phyloP scores from a whole-genome alignment of 1,140 invertebrate species.

The Eumaeus atala region DNA sequence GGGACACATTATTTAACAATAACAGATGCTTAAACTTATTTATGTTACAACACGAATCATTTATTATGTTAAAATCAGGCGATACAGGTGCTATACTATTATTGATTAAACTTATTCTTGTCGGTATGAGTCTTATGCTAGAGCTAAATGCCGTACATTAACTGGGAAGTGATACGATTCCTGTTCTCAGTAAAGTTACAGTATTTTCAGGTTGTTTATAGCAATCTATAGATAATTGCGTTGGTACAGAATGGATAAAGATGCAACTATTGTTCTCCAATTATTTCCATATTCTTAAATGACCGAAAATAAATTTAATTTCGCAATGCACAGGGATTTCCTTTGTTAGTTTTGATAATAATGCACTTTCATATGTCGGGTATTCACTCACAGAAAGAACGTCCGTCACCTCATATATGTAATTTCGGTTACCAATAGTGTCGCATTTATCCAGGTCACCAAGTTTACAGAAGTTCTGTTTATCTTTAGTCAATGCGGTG shows the following conservation, averaged over 20 bases:
- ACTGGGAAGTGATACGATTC: too few species aligned
- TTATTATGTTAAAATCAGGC: conserved; percentile 24
- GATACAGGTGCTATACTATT: conserved; percentile 5
- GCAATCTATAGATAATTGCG: too few species aligned
- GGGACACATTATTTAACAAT: conserved; percentile 18
- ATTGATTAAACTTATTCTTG: conserved; percentile 8
- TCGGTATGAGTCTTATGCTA: conserved; percentile 19
- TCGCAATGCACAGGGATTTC: conserved; percentile 21
- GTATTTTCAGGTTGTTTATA: too few species aligned
- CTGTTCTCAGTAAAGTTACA: too few species aligned
- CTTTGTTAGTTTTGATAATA: conserved; percentile 20
- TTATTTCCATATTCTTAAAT: conserved; percentile 27
- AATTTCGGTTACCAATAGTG: too few species aligned
- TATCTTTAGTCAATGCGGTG: conserved; percentile 33
- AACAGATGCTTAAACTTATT: conserved; percentile 17
- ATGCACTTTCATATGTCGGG: conserved; percentile 27
- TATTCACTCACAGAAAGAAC: too few species aligned
- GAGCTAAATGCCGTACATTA: too few species aligned
- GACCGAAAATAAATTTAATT: conserved; percentile 22
- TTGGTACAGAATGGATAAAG: conserved; percentile 25
- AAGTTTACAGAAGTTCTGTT: conserved; percentile 23
- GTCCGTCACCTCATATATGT: too few species aligned
- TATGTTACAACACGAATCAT: conserved; percentile 23
- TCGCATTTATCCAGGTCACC: too few species aligned
- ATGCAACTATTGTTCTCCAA: conserved; percentile 28